phyloP scores from a whole-genome alignment of 2,888 invertebrate species.

The Helleia helle region DNA sequence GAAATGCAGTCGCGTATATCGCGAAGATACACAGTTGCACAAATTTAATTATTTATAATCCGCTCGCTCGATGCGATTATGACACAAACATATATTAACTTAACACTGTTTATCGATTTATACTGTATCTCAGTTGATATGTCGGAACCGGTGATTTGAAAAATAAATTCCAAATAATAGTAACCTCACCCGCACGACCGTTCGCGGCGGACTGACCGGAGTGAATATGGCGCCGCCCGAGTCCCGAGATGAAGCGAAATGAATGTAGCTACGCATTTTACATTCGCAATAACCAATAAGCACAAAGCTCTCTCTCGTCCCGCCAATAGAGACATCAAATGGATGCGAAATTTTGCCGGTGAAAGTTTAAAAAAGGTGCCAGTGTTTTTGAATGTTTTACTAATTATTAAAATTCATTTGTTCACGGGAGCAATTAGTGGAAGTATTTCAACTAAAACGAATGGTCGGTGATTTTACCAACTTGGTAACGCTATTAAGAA shows the following conservation, averaged over 20 bases:
- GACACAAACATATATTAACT: slow-evolving; percentile 54
- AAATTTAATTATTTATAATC: slow-evolving; percentile 33
- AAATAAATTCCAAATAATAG: slow-evolving; percentile 25
- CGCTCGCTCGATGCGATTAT: slow-evolving; percentile 28
- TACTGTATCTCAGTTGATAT: slow-evolving; percentile 11
- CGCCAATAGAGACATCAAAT: slow-evolving; percentile 34
- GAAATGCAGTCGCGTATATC: slow-evolving; percentile 60
- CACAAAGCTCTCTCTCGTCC: slow-evolving; percentile 17
- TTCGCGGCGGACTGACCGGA: slow-evolving; percentile 62
- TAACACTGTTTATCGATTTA: slow-evolving; percentile 39
- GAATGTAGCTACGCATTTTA: slow-evolving; percentile 45
- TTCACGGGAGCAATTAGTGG: not conserved
- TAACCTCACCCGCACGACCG: slow-evolving; percentile 44
- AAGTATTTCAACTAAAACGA: slow-evolving; percentile 5
- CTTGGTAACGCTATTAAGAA: no score
- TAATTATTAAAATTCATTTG: slow-evolving; percentile 10
- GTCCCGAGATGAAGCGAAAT: slow-evolving; percentile 40
- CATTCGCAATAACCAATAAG: slow-evolving; percentile 44
- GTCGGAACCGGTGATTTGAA: slow-evolving; percentile 36
- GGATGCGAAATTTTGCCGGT: slow-evolving; percentile 37
- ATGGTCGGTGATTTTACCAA: not conserved
- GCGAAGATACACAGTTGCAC: slow-evolving; percentile 61
- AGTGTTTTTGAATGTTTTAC: slow-evolving; percentile 25
- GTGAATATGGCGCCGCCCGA: slow-evolving; percentile 53
- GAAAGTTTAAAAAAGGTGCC: slow-evolving; percentile 48